Evolutionary conservation across 2,113 vertebrate genomes (phyloP).

Genomic region (Acanthochromis polyacanthus): DNA sequence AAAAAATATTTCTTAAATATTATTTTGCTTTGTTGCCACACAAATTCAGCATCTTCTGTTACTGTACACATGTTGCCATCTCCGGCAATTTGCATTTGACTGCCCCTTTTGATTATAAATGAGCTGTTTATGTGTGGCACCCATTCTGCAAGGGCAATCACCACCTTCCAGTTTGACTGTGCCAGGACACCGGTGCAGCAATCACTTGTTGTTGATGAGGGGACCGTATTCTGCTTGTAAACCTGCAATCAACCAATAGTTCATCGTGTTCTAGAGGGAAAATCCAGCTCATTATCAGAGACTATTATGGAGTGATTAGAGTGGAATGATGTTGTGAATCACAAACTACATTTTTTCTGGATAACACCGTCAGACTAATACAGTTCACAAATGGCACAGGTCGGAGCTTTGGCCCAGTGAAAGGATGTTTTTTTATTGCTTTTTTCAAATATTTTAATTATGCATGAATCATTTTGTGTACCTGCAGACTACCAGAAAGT

Average conservation of each 20-base stretch:
- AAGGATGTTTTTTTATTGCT: no score
- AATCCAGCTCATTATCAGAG: conserved; percentile 44
- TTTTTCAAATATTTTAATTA: not conserved
- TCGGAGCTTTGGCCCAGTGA: not conserved
- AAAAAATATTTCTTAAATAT: no score
- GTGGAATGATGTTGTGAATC: conserved; percentile 32
- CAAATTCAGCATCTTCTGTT: no score
- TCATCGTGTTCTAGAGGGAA: conserved; percentile 41
- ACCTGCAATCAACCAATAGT: conserved; percentile 61
- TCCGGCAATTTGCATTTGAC: not conserved
- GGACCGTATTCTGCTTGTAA: conserved; percentile 19
- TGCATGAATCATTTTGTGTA: not conserved
- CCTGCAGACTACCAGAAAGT: not conserved
- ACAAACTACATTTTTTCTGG: conserved; percentile 26
- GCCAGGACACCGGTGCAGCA: conserved; percentile 23
- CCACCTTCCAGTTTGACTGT: conserved; percentile 3
- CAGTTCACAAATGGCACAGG: not conserved
- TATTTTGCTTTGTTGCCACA: no score
- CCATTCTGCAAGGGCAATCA: conserved; percentile 42
- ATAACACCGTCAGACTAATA: not conserved
- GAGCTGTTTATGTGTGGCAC: conserved; percentile 17
- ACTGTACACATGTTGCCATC: no score
- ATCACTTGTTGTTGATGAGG: conserved; percentile 54
- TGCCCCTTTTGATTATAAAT: not conserved
- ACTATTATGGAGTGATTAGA: conserved; percentile 35